These are phyloP conservation scores for Brachypteracias leptosomus DNA, from an alignment of 2,113 vertebrate species.

Conservation along the genomic window DNA sequence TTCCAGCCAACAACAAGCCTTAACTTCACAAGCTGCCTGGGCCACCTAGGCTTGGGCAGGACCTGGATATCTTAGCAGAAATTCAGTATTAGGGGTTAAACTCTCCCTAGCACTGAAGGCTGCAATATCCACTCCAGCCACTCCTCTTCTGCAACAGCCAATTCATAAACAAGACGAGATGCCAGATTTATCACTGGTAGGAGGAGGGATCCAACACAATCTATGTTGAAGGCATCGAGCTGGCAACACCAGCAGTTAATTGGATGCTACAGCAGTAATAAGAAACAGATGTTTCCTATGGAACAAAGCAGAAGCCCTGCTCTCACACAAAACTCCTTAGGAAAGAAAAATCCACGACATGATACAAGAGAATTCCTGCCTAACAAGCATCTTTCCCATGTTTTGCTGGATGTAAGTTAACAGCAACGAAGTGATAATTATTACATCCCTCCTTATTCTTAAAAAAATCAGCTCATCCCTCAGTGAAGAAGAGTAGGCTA, in stretches of 20 bases:
- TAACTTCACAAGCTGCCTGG: background rate
- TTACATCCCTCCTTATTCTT: background rate
- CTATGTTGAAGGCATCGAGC: background rate
- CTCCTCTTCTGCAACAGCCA: background rate
- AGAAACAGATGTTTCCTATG: conserved; percentile 36
- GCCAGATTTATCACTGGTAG: background rate
- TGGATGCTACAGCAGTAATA: conserved; percentile 5
- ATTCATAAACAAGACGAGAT: background rate
- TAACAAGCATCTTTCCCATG: background rate
- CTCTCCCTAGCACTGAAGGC: background rate
- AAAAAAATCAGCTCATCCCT: background rate
- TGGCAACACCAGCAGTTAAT: conserved; percentile 2
- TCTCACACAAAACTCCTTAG: background rate
- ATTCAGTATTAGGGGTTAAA: background rate
- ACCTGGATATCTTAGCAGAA: background rate
- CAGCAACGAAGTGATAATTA: background rate
- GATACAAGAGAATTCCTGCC: background rate
- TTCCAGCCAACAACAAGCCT: background rate
- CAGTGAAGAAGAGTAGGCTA: background rate
- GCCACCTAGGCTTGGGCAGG: background rate
- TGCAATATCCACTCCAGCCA: background rate
- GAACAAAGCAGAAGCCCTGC: conserved; percentile 5
- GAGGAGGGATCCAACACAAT: background rate
- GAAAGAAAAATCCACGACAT: background rate
- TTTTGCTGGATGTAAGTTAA: background rate